A percentile compares a stretch with the other conserved stretches of the same genome.
Evolutionary conservation across 1,140 invertebrate species (phyloP).

Genomic region (Drosophila gunungcola): DNA sequence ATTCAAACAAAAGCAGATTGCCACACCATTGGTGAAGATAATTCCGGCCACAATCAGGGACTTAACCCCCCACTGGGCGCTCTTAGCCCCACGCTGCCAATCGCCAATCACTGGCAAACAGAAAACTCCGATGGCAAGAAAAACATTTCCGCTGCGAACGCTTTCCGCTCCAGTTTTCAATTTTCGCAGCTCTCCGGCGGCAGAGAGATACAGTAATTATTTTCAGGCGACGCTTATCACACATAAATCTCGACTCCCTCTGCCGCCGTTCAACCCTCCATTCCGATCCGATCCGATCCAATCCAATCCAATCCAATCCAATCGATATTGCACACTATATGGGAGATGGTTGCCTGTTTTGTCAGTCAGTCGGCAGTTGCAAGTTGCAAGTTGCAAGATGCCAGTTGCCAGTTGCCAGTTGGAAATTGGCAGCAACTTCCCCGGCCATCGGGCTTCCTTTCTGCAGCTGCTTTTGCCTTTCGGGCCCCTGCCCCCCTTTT

Average conservation of each 20-base stretch:
- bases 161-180: conserved; percentile 81
- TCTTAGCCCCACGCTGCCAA: conserved; percentile 58
- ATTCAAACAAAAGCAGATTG: conserved; percentile 29
- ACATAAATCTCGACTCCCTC: conserved; percentile 68
- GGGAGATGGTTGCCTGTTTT: conserved; percentile 60
- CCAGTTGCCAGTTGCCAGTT: conserved; percentile 25
- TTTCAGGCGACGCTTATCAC: conserved; percentile 82
- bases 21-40: conserved; percentile 6
- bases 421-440: conserved; percentile 56
- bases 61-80: not conserved
- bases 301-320: conserved; percentile 46
- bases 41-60: conserved; percentile 10
- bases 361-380: conserved; percentile 55
- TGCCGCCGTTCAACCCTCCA: conserved; percentile 22
- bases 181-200: conserved; percentile 59
- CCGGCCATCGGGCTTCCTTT: conserved; percentile 75
- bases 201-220: conserved; percentile 76
- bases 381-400: conserved; percentile 17
- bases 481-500: not conserved
- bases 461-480: conserved; percentile 57
- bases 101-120: conserved; percentile 63
- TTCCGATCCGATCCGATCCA: conserved; percentile 47
- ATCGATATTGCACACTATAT: conserved; percentile 10
- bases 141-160: conserved; percentile 77
- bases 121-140: conserved; percentile 34